Evolutionary conservation across 2,888 invertebrate species (phyloP).

Genomic region (Scaptomyza cyrtandrae): DNA sequence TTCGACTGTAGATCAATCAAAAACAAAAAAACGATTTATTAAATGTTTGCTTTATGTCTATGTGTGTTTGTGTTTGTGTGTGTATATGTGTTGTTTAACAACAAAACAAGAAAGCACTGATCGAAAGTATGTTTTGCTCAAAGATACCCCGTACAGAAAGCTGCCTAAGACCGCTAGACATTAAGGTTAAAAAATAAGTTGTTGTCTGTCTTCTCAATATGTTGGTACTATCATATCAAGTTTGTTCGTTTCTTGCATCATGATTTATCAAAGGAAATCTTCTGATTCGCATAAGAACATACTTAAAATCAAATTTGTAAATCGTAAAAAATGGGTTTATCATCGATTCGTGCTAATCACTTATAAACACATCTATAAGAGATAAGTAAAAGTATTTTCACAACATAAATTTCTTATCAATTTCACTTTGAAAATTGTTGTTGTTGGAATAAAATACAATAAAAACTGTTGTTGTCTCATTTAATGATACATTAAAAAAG

Average conservation of each 20-base stretch:
- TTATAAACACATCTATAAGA: too few relatives aligned
- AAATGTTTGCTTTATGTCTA: slow-evolving; percentile 26
- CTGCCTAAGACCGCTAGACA: not conserved
- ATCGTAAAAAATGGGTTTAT: too few relatives aligned
- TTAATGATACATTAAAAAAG: not conserved
- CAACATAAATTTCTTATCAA: too few relatives aligned
- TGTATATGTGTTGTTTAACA: slow-evolving; percentile 18
- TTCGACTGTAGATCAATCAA: slow-evolving; percentile 78
- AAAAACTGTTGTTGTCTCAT: not conserved
- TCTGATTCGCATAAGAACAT: too few relatives aligned
- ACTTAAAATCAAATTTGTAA: too few relatives aligned
- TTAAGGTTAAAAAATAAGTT: too few relatives aligned
- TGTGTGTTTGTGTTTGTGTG: not conserved
- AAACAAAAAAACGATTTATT: slow-evolving; percentile 41
- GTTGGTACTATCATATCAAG: too few relatives aligned
- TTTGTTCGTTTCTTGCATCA: too few relatives aligned
- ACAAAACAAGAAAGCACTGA: slow-evolving; percentile 10
- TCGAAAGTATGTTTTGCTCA: not conserved
- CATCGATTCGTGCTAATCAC: too few relatives aligned
- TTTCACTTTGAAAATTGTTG: not conserved
- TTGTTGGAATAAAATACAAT: not conserved
- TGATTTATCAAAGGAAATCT: too few relatives aligned
- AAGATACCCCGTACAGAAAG: slow-evolving; percentile 9
- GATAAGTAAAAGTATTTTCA: too few relatives aligned
- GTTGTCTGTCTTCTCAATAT: too few relatives aligned